These are phyloP conservation scores for Cydia fagiglandana DNA, from an alignment of 1,140 invertebrate genomes.

Conservation along the genomic window DNA sequence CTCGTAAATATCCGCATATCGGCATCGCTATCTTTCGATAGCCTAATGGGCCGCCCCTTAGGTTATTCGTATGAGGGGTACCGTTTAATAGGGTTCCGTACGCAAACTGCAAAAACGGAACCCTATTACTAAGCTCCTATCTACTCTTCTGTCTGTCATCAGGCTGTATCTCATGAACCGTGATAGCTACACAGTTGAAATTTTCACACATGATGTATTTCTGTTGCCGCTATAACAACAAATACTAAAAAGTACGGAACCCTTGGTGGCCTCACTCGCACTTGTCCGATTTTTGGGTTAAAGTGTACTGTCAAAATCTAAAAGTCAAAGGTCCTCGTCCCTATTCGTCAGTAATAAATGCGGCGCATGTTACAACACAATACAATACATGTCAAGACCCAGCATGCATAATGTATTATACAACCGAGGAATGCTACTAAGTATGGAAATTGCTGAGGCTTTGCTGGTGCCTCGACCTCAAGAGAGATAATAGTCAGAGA, in stretches of 20 bases:
- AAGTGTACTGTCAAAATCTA: background rate
- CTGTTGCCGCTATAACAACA: too few species aligned
- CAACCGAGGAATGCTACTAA: background rate
- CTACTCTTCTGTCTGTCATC: too few species aligned
- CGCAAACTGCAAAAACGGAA: too few species aligned
- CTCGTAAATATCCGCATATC: background rate
- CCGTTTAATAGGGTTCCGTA: too few species aligned
- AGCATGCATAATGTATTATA: background rate
- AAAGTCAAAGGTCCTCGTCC: background rate
- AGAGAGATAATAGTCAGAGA: too few species aligned
- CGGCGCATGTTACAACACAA: background rate
- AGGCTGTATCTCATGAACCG: too few species aligned
- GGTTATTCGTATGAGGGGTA: background rate
- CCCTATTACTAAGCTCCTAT: too few species aligned
- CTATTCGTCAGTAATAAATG: background rate
- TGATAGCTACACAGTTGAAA: too few species aligned
- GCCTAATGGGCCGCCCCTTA: conserved; percentile 1
- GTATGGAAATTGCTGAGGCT: background rate
- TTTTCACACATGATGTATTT: too few species aligned
- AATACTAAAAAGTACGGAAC: too few species aligned
- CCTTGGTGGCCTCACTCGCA: too few species aligned
- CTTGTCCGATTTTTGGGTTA: too few species aligned
- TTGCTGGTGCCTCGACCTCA: background rate
- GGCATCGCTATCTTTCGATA: background rate
- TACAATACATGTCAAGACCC: background rate